Base-by-base conservation (phyloP, 2,797 vertebrate genomes). In the Ctenosaura bakeri region DNA sequence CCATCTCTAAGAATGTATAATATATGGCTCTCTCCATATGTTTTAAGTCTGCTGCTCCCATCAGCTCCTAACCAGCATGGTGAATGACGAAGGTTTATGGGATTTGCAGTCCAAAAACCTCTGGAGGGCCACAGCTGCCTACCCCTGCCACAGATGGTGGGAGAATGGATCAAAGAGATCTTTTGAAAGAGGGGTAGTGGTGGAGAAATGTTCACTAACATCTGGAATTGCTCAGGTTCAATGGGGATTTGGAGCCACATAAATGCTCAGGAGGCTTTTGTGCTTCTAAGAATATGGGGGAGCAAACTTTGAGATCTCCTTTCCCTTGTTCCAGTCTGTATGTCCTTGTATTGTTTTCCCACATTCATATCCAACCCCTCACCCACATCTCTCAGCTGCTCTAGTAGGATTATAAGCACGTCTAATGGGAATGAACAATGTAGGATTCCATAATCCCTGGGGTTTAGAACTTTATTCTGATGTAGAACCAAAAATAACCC, bases 401-500 rank as follows among this genome's bases (percentile, higher is more conserved):
- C 38, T 38, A 22, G 52, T 86, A 35, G 42, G 46, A 22, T 54
- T 77, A 38, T 46, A 52, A 0, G 0, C 13, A 0, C 1, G 69
- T 80, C 73, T 69, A 16, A 74, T 81, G 64, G 76, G 52, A 90
- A 80, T n/a, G 77, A 38, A 18, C 83, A 50, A 20, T 64, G 2
- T 82, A 88, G 71, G 89, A 82, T 90, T 84, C 0, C 0, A 56
- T 56, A 90, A 38, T 88, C 35, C 91, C 90, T 78, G 54, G 62
- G 91, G 50, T 38, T 88, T 90, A 91, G 88, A 90, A 85, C 86
- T 90, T 20, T 88, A 59, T 92, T 94, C 87, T 90, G 5, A 91
- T 92, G 86, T 90, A 91, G 87, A 93, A 52, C 2, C 1, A 94
- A 89, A 95, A 95, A 95, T 94, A 95, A 87, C 87, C 64, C 84